Evolutionary conservation across 2,113 vertebrate genomes (phyloP), one percentile per base, ranked within the genome.

Genomic region (Pogonocichla stellata): DNA sequence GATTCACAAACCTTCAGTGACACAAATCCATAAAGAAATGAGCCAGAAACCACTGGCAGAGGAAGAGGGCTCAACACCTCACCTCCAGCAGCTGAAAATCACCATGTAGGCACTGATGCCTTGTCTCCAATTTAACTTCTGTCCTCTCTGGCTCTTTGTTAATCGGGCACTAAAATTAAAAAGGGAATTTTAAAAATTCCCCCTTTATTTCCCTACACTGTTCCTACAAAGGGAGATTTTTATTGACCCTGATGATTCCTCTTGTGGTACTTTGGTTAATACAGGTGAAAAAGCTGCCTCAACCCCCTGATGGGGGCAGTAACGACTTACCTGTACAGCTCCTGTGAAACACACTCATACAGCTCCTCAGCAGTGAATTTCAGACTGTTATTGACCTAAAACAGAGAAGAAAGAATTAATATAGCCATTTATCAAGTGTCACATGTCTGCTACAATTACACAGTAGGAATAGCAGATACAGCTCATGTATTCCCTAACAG

Each of bases 261-360:
- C 19, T 50, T 8, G 14, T 1, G 9, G 26, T 25, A 66, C 34
- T 38, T 33, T 15, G 42, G 33, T 53, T 57, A 57, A 43, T 4
- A 24, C 10, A 11, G 8, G 24, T 43, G 28, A 5, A 80, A 81
- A 64, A 7, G 18, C 18, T 72, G 34, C 28, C 73, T 56, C 47
- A 57, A 25, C 14, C 8, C 47, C 4, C 0, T 11, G 10, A 2
- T 10, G 12, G 18, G 40, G 51, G 70, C 60, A 91, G 40, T 1
- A 70, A 48, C 1, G 31, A 53, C 98, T 95, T 97, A 99, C 99
- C 99, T 98, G 94, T 99, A 99, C 1, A 98, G 94, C 51, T 98
- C 96, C 29, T 99, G 98, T 70, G 98, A 98, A 93, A 99, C 97
- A 95, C 99, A 99, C 17, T 98, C 97, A 40, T 98, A 98, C 29